Conservation (phyloP, 2,888 invertebrate genomes). For the Phorcus lineatus region DNA sequence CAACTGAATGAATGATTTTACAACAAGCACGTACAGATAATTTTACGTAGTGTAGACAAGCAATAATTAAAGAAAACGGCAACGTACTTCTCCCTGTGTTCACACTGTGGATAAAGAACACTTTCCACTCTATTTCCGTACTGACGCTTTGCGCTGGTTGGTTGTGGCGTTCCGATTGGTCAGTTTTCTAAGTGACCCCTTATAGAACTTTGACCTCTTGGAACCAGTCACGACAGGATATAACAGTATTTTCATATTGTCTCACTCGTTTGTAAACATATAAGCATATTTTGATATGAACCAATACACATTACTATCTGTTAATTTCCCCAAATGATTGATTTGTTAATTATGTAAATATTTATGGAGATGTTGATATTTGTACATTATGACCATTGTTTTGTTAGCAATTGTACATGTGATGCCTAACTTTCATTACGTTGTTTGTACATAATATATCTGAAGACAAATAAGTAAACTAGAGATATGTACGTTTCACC, state of each 20-base stretch:
- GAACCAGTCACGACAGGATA: not conserved
- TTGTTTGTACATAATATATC: too few relatives aligned
- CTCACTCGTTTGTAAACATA: not conserved
- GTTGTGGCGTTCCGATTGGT: not conserved
- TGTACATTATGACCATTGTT: too few relatives aligned
- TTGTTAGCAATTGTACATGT: too few relatives aligned
- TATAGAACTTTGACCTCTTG: not conserved
- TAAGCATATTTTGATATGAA: constrained; percentile 16
- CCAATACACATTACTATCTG: not conserved
- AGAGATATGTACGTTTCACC: too few relatives aligned
- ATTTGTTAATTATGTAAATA: too few relatives aligned
- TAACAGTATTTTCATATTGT: constrained; percentile 19
- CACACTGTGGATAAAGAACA: not conserved
- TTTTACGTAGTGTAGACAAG: not conserved
- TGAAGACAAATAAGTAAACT: too few relatives aligned
- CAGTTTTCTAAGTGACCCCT: constrained; percentile 16
- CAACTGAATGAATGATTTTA: not conserved
- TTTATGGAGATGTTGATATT: too few relatives aligned
- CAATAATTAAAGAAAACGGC: constrained; percentile 13
- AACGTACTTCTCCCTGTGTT: not conserved
- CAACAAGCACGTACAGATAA: not conserved
- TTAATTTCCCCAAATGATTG: too few relatives aligned
- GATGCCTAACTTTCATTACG: too few relatives aligned
- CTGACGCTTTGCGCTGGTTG: not conserved
- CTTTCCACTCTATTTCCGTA: not conserved